Evolutionary conservation across 2,888 invertebrate species (phyloP).

Genomic region (Leucophora obtusa): DNA sequence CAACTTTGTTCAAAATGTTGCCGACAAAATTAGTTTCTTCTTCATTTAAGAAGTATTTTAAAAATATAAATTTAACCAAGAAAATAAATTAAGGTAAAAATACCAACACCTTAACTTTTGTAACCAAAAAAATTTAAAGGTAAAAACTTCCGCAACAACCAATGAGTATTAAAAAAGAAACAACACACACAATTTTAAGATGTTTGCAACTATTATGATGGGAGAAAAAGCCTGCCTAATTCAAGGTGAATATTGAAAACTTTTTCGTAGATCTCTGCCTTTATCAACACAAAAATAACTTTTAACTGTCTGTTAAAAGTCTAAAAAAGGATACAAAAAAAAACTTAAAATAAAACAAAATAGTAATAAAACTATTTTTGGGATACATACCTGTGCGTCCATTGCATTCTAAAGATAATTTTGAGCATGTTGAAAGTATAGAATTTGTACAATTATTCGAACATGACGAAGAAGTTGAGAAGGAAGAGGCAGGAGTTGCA

Average conservation of each 20-base stretch:
- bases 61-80: slow-evolving; percentile 48
- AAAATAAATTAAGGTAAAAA: slow-evolving; percentile 62
- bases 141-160: slow-evolving; percentile 13
- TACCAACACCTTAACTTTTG: slow-evolving; percentile 61
- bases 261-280: slow-evolving; percentile 4
- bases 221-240: slow-evolving; percentile 13
- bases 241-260: slow-evolving; percentile 36
- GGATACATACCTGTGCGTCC: slow-evolving; percentile 82
- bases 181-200: neutral
- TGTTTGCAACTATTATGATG: neutral
- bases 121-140: slow-evolving; percentile 46
- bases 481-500: slow-evolving; percentile 35
- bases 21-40: neutral
- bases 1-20: neutral
- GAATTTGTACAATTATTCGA: slow-evolving; percentile 57
- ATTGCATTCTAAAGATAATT: slow-evolving; percentile 80
- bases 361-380: slow-evolving; percentile 46
- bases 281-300: slow-evolving; percentile 34
- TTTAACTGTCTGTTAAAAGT: slow-evolving; percentile 59
- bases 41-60: slow-evolving; percentile 26
- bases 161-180: neutral
- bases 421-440: slow-evolving; percentile 69
- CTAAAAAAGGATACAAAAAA: slow-evolving; percentile 32
- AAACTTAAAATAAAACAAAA: slow-evolving; percentile 12
- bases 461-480: slow-evolving; percentile 62